Percentiles rank a stretch among this genome's conserved stretches.
phyloP scores from a whole-genome alignment of 30 jellyfish, hydroid and myxozoan species.

The Hydractinia echinata region DNA sequence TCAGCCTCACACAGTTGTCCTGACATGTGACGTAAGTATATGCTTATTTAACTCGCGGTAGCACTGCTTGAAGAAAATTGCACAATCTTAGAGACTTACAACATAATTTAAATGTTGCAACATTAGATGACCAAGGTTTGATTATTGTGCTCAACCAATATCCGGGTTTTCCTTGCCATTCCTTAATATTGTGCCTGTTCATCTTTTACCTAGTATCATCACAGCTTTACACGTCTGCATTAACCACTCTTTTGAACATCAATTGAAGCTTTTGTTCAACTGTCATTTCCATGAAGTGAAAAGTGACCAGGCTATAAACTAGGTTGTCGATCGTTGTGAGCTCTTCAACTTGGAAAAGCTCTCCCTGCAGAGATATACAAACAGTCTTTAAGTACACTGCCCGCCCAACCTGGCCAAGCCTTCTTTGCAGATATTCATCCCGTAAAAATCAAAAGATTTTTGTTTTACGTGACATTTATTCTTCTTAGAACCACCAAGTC shows the following conservation, averaged over 20 bases:
- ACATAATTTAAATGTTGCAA: background rate
- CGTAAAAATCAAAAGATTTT: too few relatives aligned
- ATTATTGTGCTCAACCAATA: background rate
- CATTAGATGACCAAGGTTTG: background rate
- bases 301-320: background rate
- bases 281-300: background rate
- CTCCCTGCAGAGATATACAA: background rate
- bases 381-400: background rate
- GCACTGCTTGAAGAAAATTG: background rate
- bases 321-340: conserved; percentile 5
- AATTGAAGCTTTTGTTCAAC: background rate
- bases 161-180: background rate
- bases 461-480: too few relatives aligned
- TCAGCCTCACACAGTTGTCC: conserved; percentile 10
- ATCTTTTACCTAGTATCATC: background rate
- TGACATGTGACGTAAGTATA: too few relatives aligned
- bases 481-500: too few relatives aligned
- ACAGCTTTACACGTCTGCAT: background rate
- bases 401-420: background rate
- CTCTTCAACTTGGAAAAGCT: background rate
- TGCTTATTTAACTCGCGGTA: too few relatives aligned
- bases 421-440: conserved; percentile 14
- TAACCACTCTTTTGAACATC: conserved; percentile 2
- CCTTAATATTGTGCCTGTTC: conserved; percentile 4
- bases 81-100: conserved; percentile 4